These are phyloP conservation scores for Chloroceryle amazona DNA, from an alignment of 2,797 vertebrate genomes.

Conservation along the genomic window DNA sequence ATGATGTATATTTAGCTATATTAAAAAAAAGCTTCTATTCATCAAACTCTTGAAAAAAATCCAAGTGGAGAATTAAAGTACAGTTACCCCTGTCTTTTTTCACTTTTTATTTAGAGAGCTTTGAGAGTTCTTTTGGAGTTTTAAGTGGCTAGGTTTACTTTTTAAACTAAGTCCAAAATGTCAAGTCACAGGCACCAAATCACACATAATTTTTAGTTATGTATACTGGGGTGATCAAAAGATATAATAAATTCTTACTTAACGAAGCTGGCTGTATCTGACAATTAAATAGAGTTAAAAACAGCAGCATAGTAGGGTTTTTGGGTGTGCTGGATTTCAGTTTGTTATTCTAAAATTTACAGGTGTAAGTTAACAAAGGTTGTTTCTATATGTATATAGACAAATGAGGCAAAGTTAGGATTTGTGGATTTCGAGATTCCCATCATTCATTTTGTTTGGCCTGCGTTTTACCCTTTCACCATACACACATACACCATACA, in stretches of 20 bases:
- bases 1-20: neutral
- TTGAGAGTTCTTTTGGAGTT: neutral
- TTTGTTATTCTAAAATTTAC: neutral
- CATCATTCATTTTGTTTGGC: neutral
- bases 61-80: neutral
- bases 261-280: neutral
- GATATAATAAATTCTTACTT: neutral
- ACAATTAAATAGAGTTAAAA: neutral
- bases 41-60: neutral
- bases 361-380: neutral
- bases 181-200: neutral
- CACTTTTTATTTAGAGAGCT: neutral
- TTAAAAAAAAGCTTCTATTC: neutral
- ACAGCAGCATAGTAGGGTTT: fast-evolving
- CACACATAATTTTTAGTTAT: neutral
- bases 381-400: neutral
- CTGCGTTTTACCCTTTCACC: neutral
- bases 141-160: neutral
- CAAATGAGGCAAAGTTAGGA: neutral
- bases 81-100: neutral
- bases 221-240: neutral
- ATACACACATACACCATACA: neutral
- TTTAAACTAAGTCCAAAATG: neutral
- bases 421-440: neutral
- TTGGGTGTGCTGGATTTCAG: neutral